Base-by-base conservation (phyloP, 2,113 vertebrate genomes). In the Hemiscyllium ocellatum region DNA sequence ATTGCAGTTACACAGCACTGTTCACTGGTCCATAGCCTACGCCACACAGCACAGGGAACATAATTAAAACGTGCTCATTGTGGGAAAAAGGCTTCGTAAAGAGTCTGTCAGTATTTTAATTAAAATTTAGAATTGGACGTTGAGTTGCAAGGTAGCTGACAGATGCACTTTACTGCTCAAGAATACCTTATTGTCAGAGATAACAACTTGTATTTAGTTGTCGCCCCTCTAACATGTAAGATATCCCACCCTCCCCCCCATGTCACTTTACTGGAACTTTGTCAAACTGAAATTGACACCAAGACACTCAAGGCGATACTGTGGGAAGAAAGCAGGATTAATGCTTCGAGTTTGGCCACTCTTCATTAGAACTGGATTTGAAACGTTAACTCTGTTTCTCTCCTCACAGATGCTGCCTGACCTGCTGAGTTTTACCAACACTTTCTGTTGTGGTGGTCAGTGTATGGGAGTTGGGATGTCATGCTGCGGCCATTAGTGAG, bases 11-110 rank as follows among this genome's bases (percentile, higher is more conserved):
- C 61, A 42, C 33, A 68, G 65, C 61, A 93, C 61, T 7, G n/a
- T 66, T 61, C 89, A 15, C 0, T 93, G 89, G 87, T 66, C 89
- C n/a, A 19, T 93, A 7, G 61, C 61, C 61, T 65, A 37, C 37
- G 89, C 37, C 61, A 93, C 89, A 33, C 29, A 68, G 89, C 33
- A 10, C 89, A 37, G 61, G 52, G 61, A 93, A 93, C 89, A 66
- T 93, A 93, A 93, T 93, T 66, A 93, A 93, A 93, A 93, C n/a
- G 89, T 68, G 89, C 66, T 66, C 89, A 93, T 68, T 93, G n/a
- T 66, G 61, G 33, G 61, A 19, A 22, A 93, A 37, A 93, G 89
- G 17, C 89, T 93, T 93, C 66, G n/a, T 61, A 66, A 68, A 33
- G n/a, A 37, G 89, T 93, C 89, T 93, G 89, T 19, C 89, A 66